Evolutionary conservation across 2,113 vertebrate genomes (phyloP).

Genomic region (Lasiurus borealis): DNA sequence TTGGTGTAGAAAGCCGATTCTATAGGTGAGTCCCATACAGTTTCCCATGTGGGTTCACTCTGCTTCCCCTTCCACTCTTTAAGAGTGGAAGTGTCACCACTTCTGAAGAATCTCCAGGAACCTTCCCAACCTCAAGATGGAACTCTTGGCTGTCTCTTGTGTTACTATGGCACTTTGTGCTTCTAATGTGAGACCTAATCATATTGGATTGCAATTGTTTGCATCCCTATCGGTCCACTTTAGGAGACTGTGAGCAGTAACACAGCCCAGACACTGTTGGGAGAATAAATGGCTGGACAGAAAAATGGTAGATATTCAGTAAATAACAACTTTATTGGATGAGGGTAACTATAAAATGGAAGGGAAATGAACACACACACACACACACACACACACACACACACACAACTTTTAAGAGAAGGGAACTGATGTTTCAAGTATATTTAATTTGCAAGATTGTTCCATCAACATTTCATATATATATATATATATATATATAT

Average conservation of each 20-base stretch:
- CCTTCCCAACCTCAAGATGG: background rate
- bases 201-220: background rate
- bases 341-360: background rate
- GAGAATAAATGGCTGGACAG: background rate
- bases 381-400: background rate
- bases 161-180: background rate
- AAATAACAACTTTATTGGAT: background rate
- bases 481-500: too few species aligned
- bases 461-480: background rate
- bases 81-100: background rate
- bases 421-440: background rate
- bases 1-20: background rate
- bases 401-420: background rate
- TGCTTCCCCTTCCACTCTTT: too few species aligned
- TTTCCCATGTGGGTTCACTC: background rate
- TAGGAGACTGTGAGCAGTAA: background rate
- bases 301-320: background rate
- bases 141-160: background rate
- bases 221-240: background rate
- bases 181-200: background rate
- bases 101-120: background rate
- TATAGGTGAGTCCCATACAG: background rate
- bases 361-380: background rate
- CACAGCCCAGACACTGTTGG: background rate
- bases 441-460: background rate